Percentiles rank a stretch among this genome's conserved stretches.
phyloP scores from a whole-genome alignment of 2,888 invertebrate species.

The Reticulitermes lucifugus region DNA sequence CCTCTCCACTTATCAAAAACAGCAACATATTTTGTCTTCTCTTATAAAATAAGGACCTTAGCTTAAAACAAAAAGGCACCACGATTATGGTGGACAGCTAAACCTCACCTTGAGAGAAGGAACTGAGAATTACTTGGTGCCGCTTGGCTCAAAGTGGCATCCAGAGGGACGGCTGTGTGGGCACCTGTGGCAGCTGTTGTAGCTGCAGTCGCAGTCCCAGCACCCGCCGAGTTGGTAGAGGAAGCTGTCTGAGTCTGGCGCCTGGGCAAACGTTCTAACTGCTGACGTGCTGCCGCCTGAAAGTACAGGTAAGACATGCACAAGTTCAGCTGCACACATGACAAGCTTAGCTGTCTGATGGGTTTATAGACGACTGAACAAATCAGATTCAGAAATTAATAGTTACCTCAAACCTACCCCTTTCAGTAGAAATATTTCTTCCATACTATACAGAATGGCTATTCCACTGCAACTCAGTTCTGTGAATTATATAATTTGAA shows the following conservation, averaged over 20 bases:
- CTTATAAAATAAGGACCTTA: too few species aligned
- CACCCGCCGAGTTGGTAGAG: slow-evolving; percentile 63
- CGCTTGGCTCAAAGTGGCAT: slow-evolving; percentile 58
- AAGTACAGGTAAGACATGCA: slow-evolving; percentile 49
- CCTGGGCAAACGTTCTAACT: slow-evolving; percentile 88
- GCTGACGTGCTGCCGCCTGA: slow-evolving; percentile 87
- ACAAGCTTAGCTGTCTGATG: not conserved
- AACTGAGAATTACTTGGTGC: slow-evolving; percentile 62
- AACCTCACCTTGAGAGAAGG: slow-evolving; percentile 63
- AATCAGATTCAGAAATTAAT: too few species aligned
- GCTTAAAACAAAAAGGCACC: too few species aligned
- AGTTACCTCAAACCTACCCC: too few species aligned
- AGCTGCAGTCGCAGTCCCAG: slow-evolving; percentile 57
- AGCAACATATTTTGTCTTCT: too few species aligned
- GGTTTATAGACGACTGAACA: too few species aligned
- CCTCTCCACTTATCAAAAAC: too few species aligned
- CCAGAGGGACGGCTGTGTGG: slow-evolving; percentile 55
- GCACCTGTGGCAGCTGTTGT: slow-evolving; percentile 56
- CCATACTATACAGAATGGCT: too few species aligned
- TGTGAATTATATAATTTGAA: too few species aligned
- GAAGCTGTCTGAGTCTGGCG: slow-evolving; percentile 78
- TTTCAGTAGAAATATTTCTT: too few species aligned
- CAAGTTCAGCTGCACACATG: slow-evolving; percentile 45
- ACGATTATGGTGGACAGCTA: not conserved
- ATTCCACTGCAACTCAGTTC: too few species aligned